Evolutionary conservation across 2,113 vertebrate species (phyloP).

Genomic region (Pungitius pungitius): DNA sequence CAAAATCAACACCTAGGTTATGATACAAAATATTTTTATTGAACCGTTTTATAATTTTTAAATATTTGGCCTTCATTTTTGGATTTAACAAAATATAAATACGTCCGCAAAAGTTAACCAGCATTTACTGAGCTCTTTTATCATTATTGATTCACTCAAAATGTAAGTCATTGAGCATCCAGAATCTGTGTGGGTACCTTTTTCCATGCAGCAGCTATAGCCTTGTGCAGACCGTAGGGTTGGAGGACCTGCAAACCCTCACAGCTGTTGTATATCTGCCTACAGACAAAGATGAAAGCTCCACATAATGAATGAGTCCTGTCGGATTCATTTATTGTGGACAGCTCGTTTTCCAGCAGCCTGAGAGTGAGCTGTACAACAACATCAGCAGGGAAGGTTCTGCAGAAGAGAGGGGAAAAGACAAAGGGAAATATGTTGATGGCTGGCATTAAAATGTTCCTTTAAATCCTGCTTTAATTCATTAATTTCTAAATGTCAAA

Average conservation of each 20-base stretch:
- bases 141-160: neutral
- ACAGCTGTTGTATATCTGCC: constrained; percentile 92
- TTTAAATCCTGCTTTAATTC: too few relatives aligned
- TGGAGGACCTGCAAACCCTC: constrained; percentile 88
- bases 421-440: neutral
- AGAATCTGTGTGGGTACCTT: constrained; percentile 80
- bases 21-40: neutral
- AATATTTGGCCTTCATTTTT: neutral
- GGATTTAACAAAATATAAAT: neutral
- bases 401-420: constrained; percentile 59
- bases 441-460: too few relatives aligned
- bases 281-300: constrained; percentile 92
- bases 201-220: constrained; percentile 87
- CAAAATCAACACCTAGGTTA: neutral
- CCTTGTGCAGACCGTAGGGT: constrained; percentile 86
- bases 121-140: neutral
- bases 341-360: constrained; percentile 85
- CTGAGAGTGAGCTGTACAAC: constrained; percentile 89
- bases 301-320: constrained; percentile 81
- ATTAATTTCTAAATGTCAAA: neutral
- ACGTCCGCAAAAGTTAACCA: neutral
- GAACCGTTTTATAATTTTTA: neutral
- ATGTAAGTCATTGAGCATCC: neutral
- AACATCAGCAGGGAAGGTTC: constrained; percentile 84
- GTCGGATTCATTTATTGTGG: constrained; percentile 74